Base-by-base conservation (phyloP, 2,888 invertebrate species). In the Troides helena region DNA sequence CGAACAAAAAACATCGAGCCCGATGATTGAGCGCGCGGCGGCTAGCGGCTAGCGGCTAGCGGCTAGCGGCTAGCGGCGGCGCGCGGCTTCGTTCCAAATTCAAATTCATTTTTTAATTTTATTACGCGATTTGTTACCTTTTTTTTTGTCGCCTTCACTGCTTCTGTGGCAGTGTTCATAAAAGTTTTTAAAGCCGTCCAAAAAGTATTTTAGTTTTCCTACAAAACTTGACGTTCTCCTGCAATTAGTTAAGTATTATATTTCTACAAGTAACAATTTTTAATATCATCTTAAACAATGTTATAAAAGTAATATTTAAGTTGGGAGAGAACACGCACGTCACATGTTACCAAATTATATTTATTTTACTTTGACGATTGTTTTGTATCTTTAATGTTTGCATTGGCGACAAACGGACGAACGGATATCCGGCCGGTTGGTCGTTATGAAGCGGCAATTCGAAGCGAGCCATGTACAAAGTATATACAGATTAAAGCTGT, bases 401-500 rank as follows among this genome's bases (percentile, higher is more conserved):
- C 14, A n/a, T 18, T 18, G n/a, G 17, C 17, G 53, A 43, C 50
- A 53, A 18, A 71, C 50, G 61, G 57, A 71, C 73, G 71, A 62
- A 73, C 69, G 66, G 70, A 72, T 66, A 62, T 70, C 62, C 70
- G 59, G 39, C 60, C 53, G 25, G 30, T 30, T 63, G 43, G 43
- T 66, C 23, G 25, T 67, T 71, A 69, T 71, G 68, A 66, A 68
- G 68, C 72, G 61, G 62, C 72, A 73, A 74, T 73, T 77, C 77
- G 78, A 76, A 75, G 72, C 73, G 73, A 72, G 75, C 71, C 72
- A 74, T 79, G 68, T 79, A 72, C 71, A 67, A 69, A 67, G 78
- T 84, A 87, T 76, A 82, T 85, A 77, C 77, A 82, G 84, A 85
- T 86, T 86, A 84, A 83, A 79, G 57, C 71, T 70, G 74, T 80